Evolutionary conservation across 2,888 invertebrate genomes (phyloP), one percentile per base, ranked within the genome.

Genomic region (Heliconius erato): DNA sequence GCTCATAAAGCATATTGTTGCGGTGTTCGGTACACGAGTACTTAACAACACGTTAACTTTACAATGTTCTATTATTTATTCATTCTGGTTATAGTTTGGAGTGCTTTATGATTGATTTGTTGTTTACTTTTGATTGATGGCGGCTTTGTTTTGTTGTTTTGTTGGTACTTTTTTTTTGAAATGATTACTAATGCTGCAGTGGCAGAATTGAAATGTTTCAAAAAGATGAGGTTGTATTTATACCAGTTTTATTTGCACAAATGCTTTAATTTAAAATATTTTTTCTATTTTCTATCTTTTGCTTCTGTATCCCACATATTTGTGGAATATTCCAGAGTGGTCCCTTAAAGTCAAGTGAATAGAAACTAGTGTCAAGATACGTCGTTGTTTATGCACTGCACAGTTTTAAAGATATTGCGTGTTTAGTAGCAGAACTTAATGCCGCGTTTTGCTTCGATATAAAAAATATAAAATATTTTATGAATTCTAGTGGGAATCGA

Each of bases 1-100:
- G 82, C 86, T 86, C 87, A 89, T 89, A 89, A 88, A 90, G 89
- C 89, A 86, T 85, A 87, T 86, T 88, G 87, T 88, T 85, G 85
- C 85, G 83, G 74, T 82, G 80, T 82, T 77, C 63, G 59, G 71
- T 80, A 77, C 82, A 77, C 80, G 82, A 82, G 82, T 80, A 77
- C 76, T 82, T 82, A 74, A 82, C 71, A 74, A 78, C 80, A 80
- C 78, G 81, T 81, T 80, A 82, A 84, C 80, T 84, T 82, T 82
- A 81, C 83, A 67, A 49, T 69, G 74, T 54, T 44, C 54, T 76
- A 76, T 83, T 83, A 79, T 79, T 71, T 84, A 82, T 79, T 63
- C 67, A 76, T 72, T 72, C n/a, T 72, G 67, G 65, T 83, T 72
- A 49, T 54, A 65, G 59, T 32, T 40, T 59, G 78, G 44, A 59